Evolutionary conservation across 2,888 invertebrate species (phyloP), one percentile per base, ranked within the genome.

Genomic region (Caenorhabditis plicata): DNA sequence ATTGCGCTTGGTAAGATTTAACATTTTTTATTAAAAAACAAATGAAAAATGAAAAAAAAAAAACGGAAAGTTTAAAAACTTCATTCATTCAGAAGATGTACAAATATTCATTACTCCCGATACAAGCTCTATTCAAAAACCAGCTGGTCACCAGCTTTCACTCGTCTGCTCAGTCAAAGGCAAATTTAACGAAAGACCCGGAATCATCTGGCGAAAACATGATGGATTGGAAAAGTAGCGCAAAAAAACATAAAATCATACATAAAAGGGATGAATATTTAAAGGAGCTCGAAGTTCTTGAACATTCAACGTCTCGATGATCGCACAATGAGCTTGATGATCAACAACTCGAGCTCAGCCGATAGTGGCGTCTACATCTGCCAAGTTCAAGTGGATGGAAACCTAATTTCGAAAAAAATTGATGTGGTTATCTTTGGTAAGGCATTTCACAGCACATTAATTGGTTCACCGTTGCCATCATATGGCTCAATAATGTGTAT

Each of bases 311-410:
- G 57, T 39, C 51, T 71, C 7, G 71, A 71, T 35, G 56, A 57
- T 20, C 43, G 36, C 44, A 68, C 65, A 23, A 42, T 71, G 8
- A 58, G 50, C 9, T 48, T 71, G 11, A 53, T 61, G 11, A 68
- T 71, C 39, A 26, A 39, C 38, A 62, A 64, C 50, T 64, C 65
- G 22, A 44, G 41, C 22, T 42, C 61, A 1, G 55, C 60, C 7
- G 63, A 70, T 49, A 68, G 67, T 32, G 70, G 70, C 39, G 64
- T 70, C 52, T 70, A 70, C 51, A 44, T 40, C n/a, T 70, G 70
- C 44, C 52, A 61, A n/a, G 70, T 61, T 27, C 63, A 64, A 27
- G 33, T 58, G 17, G 54, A 52, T 23, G 48, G 41, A 17, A 54
- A 54, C 40, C 35, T 45, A 8, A 45, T 55, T 26, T 48, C 61